Evolutionary conservation across 1,140 invertebrate species (phyloP).

Genomic region (Babylonia areolata): DNA sequence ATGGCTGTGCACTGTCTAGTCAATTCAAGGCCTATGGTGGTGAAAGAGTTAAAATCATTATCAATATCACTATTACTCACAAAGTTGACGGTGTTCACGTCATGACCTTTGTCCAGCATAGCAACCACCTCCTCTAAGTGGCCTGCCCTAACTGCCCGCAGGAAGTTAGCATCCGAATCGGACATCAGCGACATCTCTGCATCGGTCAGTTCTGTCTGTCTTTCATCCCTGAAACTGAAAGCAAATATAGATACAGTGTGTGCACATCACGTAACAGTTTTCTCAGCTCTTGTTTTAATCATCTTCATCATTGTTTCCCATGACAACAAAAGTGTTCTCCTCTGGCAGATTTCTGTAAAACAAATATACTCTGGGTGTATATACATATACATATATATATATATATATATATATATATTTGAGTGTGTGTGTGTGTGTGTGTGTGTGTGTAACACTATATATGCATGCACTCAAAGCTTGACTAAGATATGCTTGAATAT

Average conservation of each 20-base stretch:
- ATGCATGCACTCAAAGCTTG: no score
- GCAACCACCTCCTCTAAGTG: slow-evolving; percentile 22
- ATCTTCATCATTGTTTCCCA: no score
- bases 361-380: background rate
- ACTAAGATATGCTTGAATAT: no score
- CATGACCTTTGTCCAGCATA: slow-evolving; percentile 22
- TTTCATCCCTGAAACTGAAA: background rate
- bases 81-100: slow-evolving; percentile 33
- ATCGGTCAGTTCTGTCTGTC: background rate
- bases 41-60: no score
- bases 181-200: background rate
- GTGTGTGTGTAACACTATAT: background rate
- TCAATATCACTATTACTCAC: no score
- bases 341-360: no score
- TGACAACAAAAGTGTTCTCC: no score
- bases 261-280: no score
- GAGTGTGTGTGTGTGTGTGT: background rate
- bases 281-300: no score
- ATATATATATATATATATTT: background rate
- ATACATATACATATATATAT: background rate
- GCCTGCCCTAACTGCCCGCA: slow-evolving; percentile 28
- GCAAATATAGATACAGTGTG: background rate
- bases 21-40: no score
- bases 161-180: slow-evolving; percentile 20
- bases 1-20: no score